Evolutionary conservation across 2,113 vertebrate genomes (phyloP), one percentile per base, ranked within the genome.

Genomic region (Theristicus caerulescens): DNA sequence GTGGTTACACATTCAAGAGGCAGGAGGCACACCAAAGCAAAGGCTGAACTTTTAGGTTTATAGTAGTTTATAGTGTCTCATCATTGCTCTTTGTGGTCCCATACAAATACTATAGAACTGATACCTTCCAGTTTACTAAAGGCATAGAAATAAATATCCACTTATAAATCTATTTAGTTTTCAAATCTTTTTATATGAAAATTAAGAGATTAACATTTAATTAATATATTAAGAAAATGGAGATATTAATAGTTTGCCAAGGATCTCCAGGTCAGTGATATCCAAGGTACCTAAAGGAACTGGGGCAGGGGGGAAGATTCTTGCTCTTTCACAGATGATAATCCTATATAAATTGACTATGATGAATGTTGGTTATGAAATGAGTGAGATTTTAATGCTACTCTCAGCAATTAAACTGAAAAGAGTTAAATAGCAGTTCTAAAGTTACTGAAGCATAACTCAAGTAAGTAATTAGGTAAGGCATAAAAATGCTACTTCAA

Each of bases 371-470:
- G 16, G 51, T 62, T 89, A 64, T 72, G 16, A 84, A 84, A 44
- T 32, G 9, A 96, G 25, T 16, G 44, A 82, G 38, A 58, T 74
- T 52, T 94, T 93, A 82, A 67, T 59, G 52, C 57, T 74, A 72
- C 21, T 74, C 24, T 82, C 65, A 89, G 51, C 52, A 91, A 84
- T 71, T 71, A 87, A 79, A 79, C 40, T 64, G 52, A 91, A 83
- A 88, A 47, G 38, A 78, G 29, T 83, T 83, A 84, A 78, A 92
- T 3, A 80, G 32, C 27, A n/a, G 14, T 89, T 89, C 44, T 71
- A 57, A 73, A 89, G 47, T 77, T 85, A 82, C 61, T 80, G 81
- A 95, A 87, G 65, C 73, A 52, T 84, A 95, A 93, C 31, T 93
- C n/a, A 82, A 92, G 36, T 57, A 84, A 80, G 40, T 85, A 93